A percentile compares a stretch with the other conserved stretches of the same genome.
Evolutionary conservation across 2,888 invertebrate genomes (phyloP).

Genomic region (Mystacides longicornis): DNA sequence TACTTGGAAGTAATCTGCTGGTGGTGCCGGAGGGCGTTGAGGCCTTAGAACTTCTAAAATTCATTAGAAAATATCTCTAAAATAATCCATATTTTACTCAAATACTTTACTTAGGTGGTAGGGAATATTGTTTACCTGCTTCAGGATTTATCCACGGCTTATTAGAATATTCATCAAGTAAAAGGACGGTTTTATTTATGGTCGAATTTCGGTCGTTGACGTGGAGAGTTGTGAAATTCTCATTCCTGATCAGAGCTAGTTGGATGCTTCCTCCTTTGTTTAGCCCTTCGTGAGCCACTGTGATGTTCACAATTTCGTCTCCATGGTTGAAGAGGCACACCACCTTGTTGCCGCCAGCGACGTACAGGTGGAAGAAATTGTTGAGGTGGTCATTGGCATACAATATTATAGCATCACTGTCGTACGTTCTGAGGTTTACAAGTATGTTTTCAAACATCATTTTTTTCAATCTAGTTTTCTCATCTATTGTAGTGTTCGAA

Average conservation of each 20-base stretch:
- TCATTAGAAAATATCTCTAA: conserved; percentile 26
- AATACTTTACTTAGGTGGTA: not conserved
- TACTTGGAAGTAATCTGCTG: conserved; percentile 82
- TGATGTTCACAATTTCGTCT: conserved; percentile 71
- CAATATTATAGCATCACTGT: conserved; percentile 69
- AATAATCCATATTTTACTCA: not conserved
- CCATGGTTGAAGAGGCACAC: conserved; percentile 80
- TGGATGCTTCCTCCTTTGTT: conserved; percentile 81
- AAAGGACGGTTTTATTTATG: conserved; percentile 57
- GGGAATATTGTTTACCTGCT: too few relatives aligned
- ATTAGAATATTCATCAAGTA: conserved; percentile 71
- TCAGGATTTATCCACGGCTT: conserved; percentile 83
- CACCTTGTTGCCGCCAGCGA: conserved; percentile 70
- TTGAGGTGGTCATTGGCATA: conserved; percentile 91
- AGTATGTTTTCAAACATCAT: conserved; percentile 75
- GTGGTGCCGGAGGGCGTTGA: conserved; percentile 81
- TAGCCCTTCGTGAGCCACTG: conserved; percentile 65
- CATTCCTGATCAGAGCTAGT: conserved; percentile 72
- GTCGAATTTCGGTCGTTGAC: conserved; percentile 73
- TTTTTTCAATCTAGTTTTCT: conserved; percentile 57
- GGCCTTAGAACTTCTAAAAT: conserved; percentile 75
- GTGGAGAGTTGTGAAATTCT: conserved; percentile 67
- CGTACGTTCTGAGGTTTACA: conserved; percentile 86
- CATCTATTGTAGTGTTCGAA: conserved; percentile 54
- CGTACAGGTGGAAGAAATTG: conserved; percentile 85